Evolutionary conservation across 2,113 vertebrate species (phyloP).

Genomic region (Thomomys bottae): DNA sequence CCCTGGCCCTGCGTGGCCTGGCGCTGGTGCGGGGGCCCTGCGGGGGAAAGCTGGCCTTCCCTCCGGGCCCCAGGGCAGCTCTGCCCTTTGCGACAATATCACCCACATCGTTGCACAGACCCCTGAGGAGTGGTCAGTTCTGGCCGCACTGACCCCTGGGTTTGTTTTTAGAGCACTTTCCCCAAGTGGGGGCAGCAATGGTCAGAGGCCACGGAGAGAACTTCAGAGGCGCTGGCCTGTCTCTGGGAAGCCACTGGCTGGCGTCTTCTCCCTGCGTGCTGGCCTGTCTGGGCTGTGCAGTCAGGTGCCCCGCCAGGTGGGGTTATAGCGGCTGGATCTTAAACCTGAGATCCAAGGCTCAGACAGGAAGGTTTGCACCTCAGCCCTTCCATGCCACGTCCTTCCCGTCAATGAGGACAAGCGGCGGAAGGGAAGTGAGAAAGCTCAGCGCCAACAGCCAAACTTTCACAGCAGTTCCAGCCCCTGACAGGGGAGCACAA

Average conservation of each 20-base stretch:
- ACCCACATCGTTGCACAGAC: rapidly evolving
- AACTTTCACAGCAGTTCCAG: background rate
- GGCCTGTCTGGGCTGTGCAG: too few species aligned
- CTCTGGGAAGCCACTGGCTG: too few species aligned
- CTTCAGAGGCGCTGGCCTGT: too few species aligned
- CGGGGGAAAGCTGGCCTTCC: background rate
- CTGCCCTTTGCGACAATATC: background rate
- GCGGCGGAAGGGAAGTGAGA: rapidly evolving
- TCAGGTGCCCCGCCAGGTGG: too few species aligned
- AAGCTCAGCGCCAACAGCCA: background rate
- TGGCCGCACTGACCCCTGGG: too few species aligned
- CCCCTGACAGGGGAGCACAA: background rate
- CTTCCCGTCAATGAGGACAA: rapidly evolving
- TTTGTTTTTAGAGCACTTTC: rapidly evolving
- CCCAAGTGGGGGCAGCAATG: rapidly evolving
- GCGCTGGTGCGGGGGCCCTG: too few species aligned
- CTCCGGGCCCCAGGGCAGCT: rapidly evolving
- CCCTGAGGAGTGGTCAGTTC: rapidly evolving
- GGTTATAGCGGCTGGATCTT: rapidly evolving
- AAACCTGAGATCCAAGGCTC: background rate
- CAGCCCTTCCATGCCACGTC: rapidly evolving
- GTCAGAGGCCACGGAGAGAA: background rate
- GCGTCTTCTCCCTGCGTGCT: too few species aligned
- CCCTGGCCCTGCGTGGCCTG: too few species aligned
- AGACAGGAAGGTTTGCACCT: rapidly evolving